Conservation (phyloP, 2,797 vertebrate species). For the Morelia viridis region DNA sequence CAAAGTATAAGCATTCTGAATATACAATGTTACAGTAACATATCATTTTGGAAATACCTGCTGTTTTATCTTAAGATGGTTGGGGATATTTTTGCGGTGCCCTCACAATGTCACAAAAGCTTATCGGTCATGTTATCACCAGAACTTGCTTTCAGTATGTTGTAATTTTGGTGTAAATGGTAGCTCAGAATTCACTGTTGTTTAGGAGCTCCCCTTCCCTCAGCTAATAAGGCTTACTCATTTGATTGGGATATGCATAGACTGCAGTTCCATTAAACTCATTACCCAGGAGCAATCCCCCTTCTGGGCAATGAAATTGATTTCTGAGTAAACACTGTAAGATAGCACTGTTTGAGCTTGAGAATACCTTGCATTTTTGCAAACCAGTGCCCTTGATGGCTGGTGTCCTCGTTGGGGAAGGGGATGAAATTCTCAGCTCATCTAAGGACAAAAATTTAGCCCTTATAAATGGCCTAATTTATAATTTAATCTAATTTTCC, state of each 20-base stretch:
- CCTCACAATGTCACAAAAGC: slow-evolving; percentile 57
- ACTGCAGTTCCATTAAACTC: not conserved
- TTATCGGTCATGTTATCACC: slow-evolving; percentile 61
- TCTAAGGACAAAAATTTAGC: slow-evolving; percentile 49
- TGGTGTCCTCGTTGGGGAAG: slow-evolving; percentile 34
- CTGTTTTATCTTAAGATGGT: slow-evolving; percentile 55
- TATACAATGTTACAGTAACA: slow-evolving; percentile 70
- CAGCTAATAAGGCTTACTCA: slow-evolving; percentile 31
- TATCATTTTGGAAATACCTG: slow-evolving; percentile 60
- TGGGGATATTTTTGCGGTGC: slow-evolving; percentile 54
- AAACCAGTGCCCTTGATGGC: slow-evolving; percentile 39
- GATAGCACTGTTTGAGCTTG: slow-evolving; percentile 24
- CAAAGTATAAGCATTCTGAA: slow-evolving; percentile 72
- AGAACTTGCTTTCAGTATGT: slow-evolving; percentile 69
- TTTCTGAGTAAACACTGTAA: not conserved
- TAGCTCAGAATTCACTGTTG: slow-evolving; percentile 32
- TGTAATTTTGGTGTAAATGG: slow-evolving; percentile 64
- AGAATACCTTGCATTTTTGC: slow-evolving; percentile 48
- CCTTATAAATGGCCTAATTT: slow-evolving; percentile 67
- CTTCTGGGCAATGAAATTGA: not conserved
- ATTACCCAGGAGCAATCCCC: not conserved
- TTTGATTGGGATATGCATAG: slow-evolving; percentile 35
- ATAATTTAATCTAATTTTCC: slow-evolving; percentile 31
- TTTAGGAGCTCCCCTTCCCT: not conserved
- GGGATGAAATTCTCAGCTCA: slow-evolving; percentile 49